These are phyloP conservation scores for Aplocera efformata DNA, from an alignment of 2,888 invertebrate species.

Conservation along the genomic window DNA sequence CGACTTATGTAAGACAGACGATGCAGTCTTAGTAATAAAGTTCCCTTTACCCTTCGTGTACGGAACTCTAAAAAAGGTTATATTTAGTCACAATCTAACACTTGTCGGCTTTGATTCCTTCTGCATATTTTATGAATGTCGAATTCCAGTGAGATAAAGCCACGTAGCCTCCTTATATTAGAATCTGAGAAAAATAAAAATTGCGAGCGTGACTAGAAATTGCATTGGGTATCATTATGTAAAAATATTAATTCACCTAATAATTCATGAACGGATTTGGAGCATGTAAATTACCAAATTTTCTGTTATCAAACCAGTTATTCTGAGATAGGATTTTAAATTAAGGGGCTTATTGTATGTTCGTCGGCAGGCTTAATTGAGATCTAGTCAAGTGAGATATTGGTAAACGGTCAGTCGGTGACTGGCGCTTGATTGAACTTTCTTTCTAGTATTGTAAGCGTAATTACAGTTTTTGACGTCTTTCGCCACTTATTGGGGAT, in stretches of 20 bases:
- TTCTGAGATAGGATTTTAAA: slow-evolving; percentile 49
- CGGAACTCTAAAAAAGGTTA: too few species aligned
- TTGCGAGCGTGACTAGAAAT: slow-evolving; percentile 48
- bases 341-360: slow-evolving; percentile 51
- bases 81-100: too few species aligned
- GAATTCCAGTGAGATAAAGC: slow-evolving; percentile 26
- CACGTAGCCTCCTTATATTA: slow-evolving; percentile 25
- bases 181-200: slow-evolving; percentile 32
- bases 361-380: slow-evolving; percentile 59
- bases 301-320: slow-evolving; percentile 53
- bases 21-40: too few species aligned
- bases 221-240: slow-evolving; percentile 38
- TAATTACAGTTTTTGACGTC: slow-evolving; percentile 38
- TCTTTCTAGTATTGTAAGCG: slow-evolving; percentile 42
- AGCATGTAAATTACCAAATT: slow-evolving; percentile 51
- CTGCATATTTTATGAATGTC: slow-evolving; percentile 19
- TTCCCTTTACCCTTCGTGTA: too few species aligned
- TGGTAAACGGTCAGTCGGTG: slow-evolving; percentile 53
- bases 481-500: slow-evolving; percentile 25
- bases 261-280: slow-evolving; percentile 47
- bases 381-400: slow-evolving; percentile 63
- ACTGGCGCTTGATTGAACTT: slow-evolving; percentile 45
- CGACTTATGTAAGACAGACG: too few species aligned
- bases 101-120: slow-evolving; percentile 16
- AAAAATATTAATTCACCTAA: slow-evolving; percentile 44